Percentiles rank a stretch among this genome's conserved stretches.
Conservation (phyloP, 1,140 invertebrate genomes). For the Marisa cornuarietis region DNA sequence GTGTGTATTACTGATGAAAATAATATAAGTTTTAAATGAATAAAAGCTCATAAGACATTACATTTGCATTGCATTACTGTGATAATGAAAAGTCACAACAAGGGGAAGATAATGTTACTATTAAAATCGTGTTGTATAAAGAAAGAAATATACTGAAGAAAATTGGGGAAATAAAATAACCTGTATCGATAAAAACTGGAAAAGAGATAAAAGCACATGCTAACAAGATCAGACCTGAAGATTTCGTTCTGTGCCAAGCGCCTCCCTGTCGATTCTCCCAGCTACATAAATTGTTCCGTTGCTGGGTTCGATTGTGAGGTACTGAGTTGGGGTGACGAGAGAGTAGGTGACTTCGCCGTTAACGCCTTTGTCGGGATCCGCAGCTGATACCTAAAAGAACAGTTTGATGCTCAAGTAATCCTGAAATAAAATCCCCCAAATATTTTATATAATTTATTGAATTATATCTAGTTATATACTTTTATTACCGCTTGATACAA, state of each 20-base stretch:
- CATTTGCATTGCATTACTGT: too few relatives aligned
- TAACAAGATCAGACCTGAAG: not conserved
- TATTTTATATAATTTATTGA: too few relatives aligned
- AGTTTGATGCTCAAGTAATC: not conserved
- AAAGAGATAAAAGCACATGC: constrained; percentile 13
- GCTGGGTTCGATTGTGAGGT: not conserved
- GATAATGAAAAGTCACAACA: too few relatives aligned
- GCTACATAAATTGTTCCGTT: constrained; percentile 33
- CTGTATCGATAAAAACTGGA: not conserved
- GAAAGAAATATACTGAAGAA: not conserved
- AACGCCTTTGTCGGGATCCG: constrained; percentile 48
- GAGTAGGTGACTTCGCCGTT: constrained; percentile 39
- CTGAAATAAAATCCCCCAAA: not conserved
- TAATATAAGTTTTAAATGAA: too few relatives aligned
- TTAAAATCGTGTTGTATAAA: too few relatives aligned
- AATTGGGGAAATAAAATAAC: not conserved
- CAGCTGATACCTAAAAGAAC: constrained; percentile 42
- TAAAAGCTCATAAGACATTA: too few relatives aligned
- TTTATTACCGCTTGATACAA: too few relatives aligned
- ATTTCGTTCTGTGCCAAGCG: constrained; percentile 31
- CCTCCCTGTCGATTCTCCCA: constrained; percentile 30
- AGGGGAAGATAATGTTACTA: too few relatives aligned
- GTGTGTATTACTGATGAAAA: too few relatives aligned
- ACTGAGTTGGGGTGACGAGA: constrained; percentile 16
- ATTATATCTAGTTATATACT: not conserved